Percentiles rank a stretch among this genome's conserved stretches.
phyloP scores from a whole-genome alignment of 2,888 invertebrate genomes.

The Plusia festucae region DNA sequence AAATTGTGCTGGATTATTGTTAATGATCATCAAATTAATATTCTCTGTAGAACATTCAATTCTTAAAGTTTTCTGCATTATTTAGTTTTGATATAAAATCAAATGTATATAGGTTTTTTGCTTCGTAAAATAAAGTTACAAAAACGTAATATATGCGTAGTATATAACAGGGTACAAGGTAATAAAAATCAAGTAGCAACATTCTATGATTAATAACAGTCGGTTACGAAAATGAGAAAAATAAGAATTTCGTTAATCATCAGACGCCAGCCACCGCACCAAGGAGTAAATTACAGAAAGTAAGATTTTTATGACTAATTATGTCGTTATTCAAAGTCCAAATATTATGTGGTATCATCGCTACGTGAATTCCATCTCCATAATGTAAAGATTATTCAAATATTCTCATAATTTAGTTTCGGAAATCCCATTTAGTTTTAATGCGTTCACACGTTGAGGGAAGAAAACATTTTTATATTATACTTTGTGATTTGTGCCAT shows the following conservation, averaged over 20 bases:
- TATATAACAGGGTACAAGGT: no score
- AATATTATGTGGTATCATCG: slow-evolving; percentile 40
- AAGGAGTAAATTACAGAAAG: slow-evolving; percentile 30
- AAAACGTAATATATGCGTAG: no score
- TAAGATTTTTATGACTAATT: slow-evolving; percentile 45
- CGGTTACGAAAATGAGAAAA: background rate
- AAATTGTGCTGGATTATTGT: slow-evolving; percentile 7
- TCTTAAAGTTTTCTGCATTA: background rate
- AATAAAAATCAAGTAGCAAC: background rate
- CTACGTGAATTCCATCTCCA: slow-evolving; percentile 54
- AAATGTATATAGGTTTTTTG: no score
- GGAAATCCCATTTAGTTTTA: slow-evolving; percentile 51
- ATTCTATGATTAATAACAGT: background rate
- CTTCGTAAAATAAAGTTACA: no score
- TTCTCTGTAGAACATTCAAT: background rate
- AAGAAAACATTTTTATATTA: slow-evolving; percentile 37
- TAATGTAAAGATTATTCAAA: slow-evolving; percentile 58
- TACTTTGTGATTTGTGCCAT: slow-evolving; percentile 13
- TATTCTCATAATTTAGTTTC: slow-evolving; percentile 51
- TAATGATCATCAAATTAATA: background rate
- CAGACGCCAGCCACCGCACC: background rate
- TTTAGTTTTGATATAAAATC: background rate
- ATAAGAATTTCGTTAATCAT: slow-evolving; percentile 6
- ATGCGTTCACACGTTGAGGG: slow-evolving; percentile 29
- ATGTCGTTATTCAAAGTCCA: slow-evolving; percentile 41